Evolutionary conservation across 2,797 vertebrate genomes (phyloP), one percentile per base, ranked within the genome.

Genomic region (Melanotaenia trifasciata): DNA sequence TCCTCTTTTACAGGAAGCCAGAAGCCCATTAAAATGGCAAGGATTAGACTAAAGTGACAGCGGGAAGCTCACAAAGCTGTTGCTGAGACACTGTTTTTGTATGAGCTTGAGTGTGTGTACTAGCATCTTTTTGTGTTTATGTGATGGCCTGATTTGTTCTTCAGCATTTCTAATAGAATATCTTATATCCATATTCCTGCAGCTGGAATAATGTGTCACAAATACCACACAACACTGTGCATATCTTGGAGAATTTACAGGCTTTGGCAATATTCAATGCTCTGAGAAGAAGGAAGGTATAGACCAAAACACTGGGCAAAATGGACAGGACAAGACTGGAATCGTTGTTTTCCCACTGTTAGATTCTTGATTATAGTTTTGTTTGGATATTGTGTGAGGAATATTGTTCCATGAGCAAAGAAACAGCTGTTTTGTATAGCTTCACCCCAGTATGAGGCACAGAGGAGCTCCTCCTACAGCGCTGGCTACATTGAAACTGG

Each of bases 11-110:
- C 57, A 76, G 33, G 79, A 84, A 74, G 76, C 60, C 79, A 70
- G 61, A 84, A 90, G 83, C 83, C 84, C 75, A 87, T 85, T 88
- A 87, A 92, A 89, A 88, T 70, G 72, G 36, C 71, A 78, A 74
- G 86, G 84, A 91, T 90, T 88, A 90, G 72, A 85, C 66, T 74
- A 33, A 79, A 80, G 69, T 24, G 16, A 67, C 85, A 87, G 83
- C 76, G 35, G 84, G 86, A 89, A 72, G 68, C 74, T 80, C 43
- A 16, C 59, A 87, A 86, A 87, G 77, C 87, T 38, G n/a, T 22
- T 13, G 67, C 47, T 64, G 68, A 88, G 85, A 87, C 68, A 45
- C 40, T 71, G 22, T 58, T 38, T 74, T 58, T 62, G 43, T 62
- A 40, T 35, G 50, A 47, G 61, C 22, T 0, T 0, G 47, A 0